Base-by-base conservation (phyloP, 2,113 vertebrate species). In the Bostrychus sinensis region DNA sequence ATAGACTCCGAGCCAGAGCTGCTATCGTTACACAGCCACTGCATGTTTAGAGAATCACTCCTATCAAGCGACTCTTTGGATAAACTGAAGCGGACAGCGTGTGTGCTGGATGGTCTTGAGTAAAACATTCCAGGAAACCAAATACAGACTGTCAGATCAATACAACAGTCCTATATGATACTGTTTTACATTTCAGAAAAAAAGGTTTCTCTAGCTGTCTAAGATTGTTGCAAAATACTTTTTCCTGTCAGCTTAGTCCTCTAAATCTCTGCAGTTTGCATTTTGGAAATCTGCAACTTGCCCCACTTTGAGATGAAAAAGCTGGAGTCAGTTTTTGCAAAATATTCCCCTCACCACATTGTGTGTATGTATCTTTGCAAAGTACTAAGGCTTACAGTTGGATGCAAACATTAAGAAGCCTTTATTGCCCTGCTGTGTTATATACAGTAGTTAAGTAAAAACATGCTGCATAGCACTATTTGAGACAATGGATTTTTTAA, bases 1-100 rank as follows among this genome's bases (percentile, higher is more conserved):
- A 87, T 72, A 78, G 78, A 75, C 75, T 81, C 73, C 64, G 55
- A 72, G 80, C 73, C 82, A 79, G 63, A 78, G 55, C 65, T 72
- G 51, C 73, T 32, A 55, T 66, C 78, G 83, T 71, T 69, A 48
- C 62, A 65, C 48, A 65, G 54, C 66, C 64, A 36, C 62, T 65
- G 57, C 50, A 51, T 3, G 20, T 74, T 28, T 56, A 71, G 69
- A 71, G 66, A 75, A 84, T 75, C 71, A 62, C 64, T 77, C 70
- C 75, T 73, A 72, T 56, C 72, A 69, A 68, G 83, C 78, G 75
- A 72, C 64, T 58, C 62, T 69, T 58, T 55, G 74, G 63, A 82
- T 81, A 77, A 82, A 86, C 72, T 74, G 71, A 39, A 34, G 36
- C 38, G 62, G 39, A 32, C 14, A 51, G 50, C 73, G 48, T 56